A percentile compares a stretch with the other conserved stretches of the same genome.
These are phyloP conservation scores for Falco berigora DNA, from an alignment of 2,797 vertebrate species.

Conservation along the genomic window DNA sequence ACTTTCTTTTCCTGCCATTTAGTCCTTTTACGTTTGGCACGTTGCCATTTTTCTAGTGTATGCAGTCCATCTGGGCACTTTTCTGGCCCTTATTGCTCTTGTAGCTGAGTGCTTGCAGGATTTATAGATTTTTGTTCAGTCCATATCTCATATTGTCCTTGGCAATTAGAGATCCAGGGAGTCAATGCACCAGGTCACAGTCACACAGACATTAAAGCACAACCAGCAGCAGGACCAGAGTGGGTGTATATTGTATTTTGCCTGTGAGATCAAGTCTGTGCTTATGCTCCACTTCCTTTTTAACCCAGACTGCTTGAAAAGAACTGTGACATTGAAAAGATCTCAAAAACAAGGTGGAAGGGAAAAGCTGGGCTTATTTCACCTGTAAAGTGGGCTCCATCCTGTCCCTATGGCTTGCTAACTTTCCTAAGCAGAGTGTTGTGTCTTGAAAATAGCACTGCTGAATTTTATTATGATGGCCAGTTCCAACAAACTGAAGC, in stretches of 20 bases:
- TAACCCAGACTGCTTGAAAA: background rate
- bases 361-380: background rate
- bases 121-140: background rate
- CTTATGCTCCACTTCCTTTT: background rate
- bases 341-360: background rate
- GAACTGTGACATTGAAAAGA: fast-evolving
- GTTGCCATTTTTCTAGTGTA: background rate
- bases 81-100: background rate
- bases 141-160: background rate
- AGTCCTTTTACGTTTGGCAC: background rate
- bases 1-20: background rate
- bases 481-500: fast-evolving
- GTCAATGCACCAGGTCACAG: background rate
- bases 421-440: background rate
- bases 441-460: background rate
- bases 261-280: background rate
- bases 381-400: fast-evolving
- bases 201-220: background rate
- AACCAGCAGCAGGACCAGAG: no score
- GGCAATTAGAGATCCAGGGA: background rate
- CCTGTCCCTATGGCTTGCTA: background rate
- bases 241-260: fast-evolving
- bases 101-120: background rate
- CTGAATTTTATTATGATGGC: background rate
- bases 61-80: background rate